phyloP scores from a whole-genome alignment of 2,888 invertebrate species.

The Drosophila multiciliata region DNA sequence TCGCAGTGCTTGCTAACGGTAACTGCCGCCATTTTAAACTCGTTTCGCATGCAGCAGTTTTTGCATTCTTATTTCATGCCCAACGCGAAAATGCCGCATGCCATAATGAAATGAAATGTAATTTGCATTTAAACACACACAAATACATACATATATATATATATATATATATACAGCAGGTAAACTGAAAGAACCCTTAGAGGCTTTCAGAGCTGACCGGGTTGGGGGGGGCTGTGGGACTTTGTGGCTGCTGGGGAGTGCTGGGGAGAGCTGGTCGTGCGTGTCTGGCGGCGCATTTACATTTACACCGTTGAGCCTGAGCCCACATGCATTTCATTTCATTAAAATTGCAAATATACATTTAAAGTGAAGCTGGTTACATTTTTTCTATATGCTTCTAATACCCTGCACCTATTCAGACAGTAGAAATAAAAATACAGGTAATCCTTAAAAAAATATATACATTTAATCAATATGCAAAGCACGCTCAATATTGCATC shows the following conservation, averaged over 20 bases:
- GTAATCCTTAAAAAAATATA: not conserved
- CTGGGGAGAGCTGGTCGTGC: constrained; percentile 37
- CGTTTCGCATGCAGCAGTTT: constrained; percentile 68
- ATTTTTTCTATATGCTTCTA: constrained; percentile 16
- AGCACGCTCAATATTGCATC: not conserved
- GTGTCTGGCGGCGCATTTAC: constrained; percentile 65
- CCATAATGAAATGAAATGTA: constrained; percentile 78
- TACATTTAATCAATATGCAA: not conserved
- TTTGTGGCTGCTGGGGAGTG: not conserved
- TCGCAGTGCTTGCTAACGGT: constrained; percentile 59
- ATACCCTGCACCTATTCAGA: constrained; percentile 9
- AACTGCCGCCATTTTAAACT: constrained; percentile 77
- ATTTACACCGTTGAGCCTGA: constrained; percentile 47
- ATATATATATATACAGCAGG: constrained; percentile 7
- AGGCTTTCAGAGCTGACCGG: constrained; percentile 18
- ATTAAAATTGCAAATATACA: constrained; percentile 77
- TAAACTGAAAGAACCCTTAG: constrained; percentile 30
- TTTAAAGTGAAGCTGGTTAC: constrained; percentile 60
- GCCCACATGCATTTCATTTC: constrained; percentile 76
- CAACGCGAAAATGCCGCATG: constrained; percentile 71
- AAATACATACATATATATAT: constrained; percentile 12
- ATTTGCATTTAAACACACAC: constrained; percentile 75
- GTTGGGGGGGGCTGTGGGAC: not conserved
- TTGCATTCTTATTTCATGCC: constrained; percentile 67
- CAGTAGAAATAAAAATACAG: not conserved